These are phyloP conservation scores for Acleris literana DNA, from an alignment of 2,888 invertebrate species.

Conservation along the genomic window DNA sequence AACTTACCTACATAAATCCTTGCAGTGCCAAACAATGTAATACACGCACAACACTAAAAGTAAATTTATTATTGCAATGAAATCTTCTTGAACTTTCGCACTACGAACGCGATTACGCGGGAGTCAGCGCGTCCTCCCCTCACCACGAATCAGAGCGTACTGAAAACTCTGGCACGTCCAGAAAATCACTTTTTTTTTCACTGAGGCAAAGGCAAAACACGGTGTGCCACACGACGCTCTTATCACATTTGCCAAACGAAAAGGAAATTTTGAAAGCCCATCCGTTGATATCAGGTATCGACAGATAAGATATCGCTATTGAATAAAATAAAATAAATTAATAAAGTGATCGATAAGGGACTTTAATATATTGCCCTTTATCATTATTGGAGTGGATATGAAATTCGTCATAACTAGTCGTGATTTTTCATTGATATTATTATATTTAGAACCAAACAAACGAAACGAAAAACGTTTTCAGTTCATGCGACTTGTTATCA, in stretches of 20 bases:
- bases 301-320: conserved; percentile 51
- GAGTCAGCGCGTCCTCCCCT: conserved; percentile 21
- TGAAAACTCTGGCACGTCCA: conserved; percentile 26
- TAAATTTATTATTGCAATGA: conserved; percentile 23
- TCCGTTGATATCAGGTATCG: conserved; percentile 21
- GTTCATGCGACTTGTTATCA: too few relatives aligned
- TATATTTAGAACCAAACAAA: too few relatives aligned
- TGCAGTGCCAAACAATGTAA: conserved; percentile 21
- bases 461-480: too few relatives aligned
- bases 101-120: conserved; percentile 11
- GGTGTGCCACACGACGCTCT: conserved; percentile 8
- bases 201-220: neutral
- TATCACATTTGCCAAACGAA: conserved; percentile 22
- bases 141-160: conserved; percentile 15
- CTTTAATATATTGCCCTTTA: conserved; percentile 64
- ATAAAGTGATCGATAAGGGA: conserved; percentile 59
- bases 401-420: conserved; percentile 36
- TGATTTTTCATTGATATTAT: conserved; percentile 27
- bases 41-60: conserved; percentile 25
- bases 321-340: conserved; percentile 70
- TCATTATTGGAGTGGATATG: conserved; percentile 50
- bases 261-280: conserved; percentile 30
- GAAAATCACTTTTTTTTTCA: conserved; percentile 25
- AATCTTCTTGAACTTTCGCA: conserved; percentile 26
- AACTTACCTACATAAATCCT: conserved; percentile 26